Evolutionary conservation across 2,113 vertebrate genomes (phyloP).

Genomic region (Callopanchax toddi): DNA sequence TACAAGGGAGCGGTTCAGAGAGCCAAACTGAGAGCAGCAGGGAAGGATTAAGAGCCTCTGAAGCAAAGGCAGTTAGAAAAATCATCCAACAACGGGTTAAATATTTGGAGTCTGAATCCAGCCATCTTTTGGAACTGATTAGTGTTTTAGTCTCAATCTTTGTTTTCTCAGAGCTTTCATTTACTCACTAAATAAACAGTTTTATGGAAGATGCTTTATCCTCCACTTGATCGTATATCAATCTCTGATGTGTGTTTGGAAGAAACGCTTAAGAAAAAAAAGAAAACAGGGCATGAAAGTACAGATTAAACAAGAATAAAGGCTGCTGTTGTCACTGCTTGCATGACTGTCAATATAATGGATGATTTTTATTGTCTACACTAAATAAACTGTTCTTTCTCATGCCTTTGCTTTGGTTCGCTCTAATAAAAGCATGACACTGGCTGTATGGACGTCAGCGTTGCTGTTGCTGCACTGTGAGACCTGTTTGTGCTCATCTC

Average conservation of each 20-base stretch:
- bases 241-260: slow-evolving; percentile 30
- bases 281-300: slow-evolving; percentile 37
- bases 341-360: slow-evolving; percentile 64
- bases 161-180: slow-evolving; percentile 33
- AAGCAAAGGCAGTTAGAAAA: slow-evolving; percentile 27
- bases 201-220: slow-evolving; percentile 33
- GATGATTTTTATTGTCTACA: slow-evolving; percentile 48
- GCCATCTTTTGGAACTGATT: slow-evolving; percentile 26
- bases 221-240: slow-evolving; percentile 35
- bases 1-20: slow-evolving; percentile 47
- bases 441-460: slow-evolving; percentile 44
- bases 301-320: slow-evolving; percentile 47
- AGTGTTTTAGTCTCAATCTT: slow-evolving; percentile 8
- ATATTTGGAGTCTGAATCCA: slow-evolving; percentile 18
- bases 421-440: slow-evolving; percentile 56
- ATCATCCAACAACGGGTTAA: slow-evolving; percentile 25
- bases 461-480: slow-evolving; percentile 17
- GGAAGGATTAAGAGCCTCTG: slow-evolving; percentile 45
- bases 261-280: slow-evolving; percentile 22
- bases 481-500: slow-evolving; percentile 57
- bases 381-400: slow-evolving; percentile 55
- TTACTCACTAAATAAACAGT: slow-evolving; percentile 50
- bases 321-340: slow-evolving; percentile 35
- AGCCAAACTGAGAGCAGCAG: slow-evolving; percentile 32
- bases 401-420: slow-evolving; percentile 52